Evolutionary conservation across 2,113 vertebrate species (phyloP).

Genomic region (Vidua macroura): DNA sequence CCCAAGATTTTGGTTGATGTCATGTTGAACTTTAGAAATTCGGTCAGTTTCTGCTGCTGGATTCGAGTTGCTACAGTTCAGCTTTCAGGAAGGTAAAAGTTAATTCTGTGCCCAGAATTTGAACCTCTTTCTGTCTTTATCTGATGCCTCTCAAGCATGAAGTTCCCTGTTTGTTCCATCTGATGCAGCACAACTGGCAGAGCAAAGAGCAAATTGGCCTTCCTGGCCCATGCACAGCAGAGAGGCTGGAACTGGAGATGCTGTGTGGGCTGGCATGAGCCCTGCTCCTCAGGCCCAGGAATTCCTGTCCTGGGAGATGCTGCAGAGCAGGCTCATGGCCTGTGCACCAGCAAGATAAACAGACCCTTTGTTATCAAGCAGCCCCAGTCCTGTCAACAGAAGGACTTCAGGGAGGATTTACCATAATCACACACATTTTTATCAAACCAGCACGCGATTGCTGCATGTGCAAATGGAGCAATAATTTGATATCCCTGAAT

Average conservation of each 20-base stretch:
- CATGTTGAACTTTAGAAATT: not conserved
- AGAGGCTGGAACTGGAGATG: not conserved
- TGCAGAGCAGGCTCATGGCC: not conserved
- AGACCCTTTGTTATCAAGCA: constrained; percentile 27
- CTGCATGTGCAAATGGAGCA: not conserved
- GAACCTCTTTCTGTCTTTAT: constrained; percentile 13
- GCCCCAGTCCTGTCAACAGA: not conserved
- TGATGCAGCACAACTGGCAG: not conserved
- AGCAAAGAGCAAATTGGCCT: not conserved
- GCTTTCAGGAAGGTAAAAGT: not conserved
- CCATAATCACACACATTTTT: not conserved
- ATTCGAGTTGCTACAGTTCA: not conserved
- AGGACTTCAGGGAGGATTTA: not conserved
- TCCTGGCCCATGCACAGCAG: not conserved
- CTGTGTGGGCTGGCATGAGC: not conserved
- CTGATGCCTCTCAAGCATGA: constrained; percentile 8
- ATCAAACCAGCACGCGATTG: not conserved
- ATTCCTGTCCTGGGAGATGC: constrained; percentile 17
- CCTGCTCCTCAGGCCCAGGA: not conserved
- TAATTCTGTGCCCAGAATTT: not conserved
- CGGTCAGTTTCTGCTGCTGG: rapidly evolving
- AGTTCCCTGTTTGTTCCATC: constrained; percentile 8
- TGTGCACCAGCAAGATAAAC: constrained; percentile 2
- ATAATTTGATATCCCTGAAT: not conserved
- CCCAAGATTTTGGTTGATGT: not conserved